These are phyloP conservation scores for Stramonita haemastoma DNA, from an alignment of 2,888 invertebrate genomes.

Conservation along the genomic window DNA sequence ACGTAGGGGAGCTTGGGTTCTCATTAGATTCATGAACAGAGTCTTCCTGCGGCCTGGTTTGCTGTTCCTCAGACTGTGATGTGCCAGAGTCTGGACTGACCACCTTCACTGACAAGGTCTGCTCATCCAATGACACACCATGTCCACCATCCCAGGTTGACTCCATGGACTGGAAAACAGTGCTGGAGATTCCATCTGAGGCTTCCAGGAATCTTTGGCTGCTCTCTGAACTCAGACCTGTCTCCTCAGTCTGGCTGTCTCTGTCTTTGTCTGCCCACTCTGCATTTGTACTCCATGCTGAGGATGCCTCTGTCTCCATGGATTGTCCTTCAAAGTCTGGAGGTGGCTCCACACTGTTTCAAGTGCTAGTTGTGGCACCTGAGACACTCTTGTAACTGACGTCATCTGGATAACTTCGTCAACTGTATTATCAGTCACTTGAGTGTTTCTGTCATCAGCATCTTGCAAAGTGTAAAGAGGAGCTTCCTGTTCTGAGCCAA, in stretches of 20 bases:
- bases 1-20: too few species aligned
- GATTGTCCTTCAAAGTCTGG: too few species aligned
- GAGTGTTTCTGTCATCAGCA: neutral
- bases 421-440: neutral
- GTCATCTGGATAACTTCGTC: neutral
- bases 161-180: neutral
- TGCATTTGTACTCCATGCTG: too few species aligned
- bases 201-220: neutral
- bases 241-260: neutral
- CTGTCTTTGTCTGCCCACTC: neutral
- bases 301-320: too few species aligned
- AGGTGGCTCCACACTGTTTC: neutral
- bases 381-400: neutral
- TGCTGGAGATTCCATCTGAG: neutral
- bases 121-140: neutral
- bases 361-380: neutral
- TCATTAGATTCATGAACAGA: too few species aligned
- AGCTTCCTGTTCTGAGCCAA: too few species aligned
- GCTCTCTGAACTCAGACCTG: neutral
- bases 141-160: neutral
- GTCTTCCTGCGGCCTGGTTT: neutral
- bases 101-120: neutral
- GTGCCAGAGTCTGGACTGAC: neutral
- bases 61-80: neutral
- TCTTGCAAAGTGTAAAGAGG: neutral